Percentiles rank a stretch among this genome's conserved stretches.
These are phyloP conservation scores for Heliconius ethilla DNA, from an alignment of 2,888 invertebrate species.

Conservation along the genomic window DNA sequence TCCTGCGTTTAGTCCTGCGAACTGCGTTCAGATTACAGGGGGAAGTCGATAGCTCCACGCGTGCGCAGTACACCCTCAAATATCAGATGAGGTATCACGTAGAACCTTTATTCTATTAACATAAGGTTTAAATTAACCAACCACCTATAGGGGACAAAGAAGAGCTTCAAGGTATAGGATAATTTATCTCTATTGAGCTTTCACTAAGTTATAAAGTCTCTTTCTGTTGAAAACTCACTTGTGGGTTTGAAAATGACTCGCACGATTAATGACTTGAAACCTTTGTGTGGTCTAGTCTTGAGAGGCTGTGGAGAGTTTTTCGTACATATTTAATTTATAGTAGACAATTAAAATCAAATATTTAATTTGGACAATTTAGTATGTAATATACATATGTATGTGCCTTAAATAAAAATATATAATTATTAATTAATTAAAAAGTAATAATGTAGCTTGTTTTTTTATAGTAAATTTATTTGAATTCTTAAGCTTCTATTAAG, in stretches of 20 bases:
- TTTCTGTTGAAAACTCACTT: conserved; percentile 15
- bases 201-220: conserved; percentile 12
- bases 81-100: conserved; percentile 38
- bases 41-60: conserved; percentile 70
- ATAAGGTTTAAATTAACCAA: conserved; percentile 39
- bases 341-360: background rate
- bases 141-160: conserved; percentile 28
- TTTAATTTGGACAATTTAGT: background rate
- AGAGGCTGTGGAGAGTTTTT: background rate
- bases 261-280: conserved; percentile 1
- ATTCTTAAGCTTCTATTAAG: background rate
- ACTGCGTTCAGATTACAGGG: conserved; percentile 58
- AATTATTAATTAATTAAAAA: too few relatives aligned
- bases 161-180: conserved; percentile 30
- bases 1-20: conserved; percentile 53
- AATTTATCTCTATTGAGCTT: conserved; percentile 27
- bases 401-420: too few relatives aligned
- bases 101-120: conserved; percentile 33
- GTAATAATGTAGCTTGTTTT: too few relatives aligned
- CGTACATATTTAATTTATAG: background rate
- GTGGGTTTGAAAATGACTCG: background rate
- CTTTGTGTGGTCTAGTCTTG: background rate
- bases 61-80: conserved; percentile 54
- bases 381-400: too few relatives aligned
- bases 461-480: too few relatives aligned